These are phyloP conservation scores for Linepithema humile DNA, from an alignment of 1,140 invertebrate genomes.

Conservation along the genomic window DNA sequence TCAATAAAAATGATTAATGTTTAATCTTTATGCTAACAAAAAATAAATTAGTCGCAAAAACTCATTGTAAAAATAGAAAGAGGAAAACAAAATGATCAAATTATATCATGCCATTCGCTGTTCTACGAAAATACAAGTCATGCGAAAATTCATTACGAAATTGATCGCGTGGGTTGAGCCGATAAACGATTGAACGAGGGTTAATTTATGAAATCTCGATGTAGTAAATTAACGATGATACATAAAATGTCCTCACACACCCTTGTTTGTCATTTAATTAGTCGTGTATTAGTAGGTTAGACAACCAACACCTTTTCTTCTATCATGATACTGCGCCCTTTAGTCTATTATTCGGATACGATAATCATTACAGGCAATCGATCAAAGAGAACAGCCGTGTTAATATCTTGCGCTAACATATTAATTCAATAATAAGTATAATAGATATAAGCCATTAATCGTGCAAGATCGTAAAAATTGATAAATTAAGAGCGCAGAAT, in stretches of 20 bases:
- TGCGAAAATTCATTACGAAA: constrained; percentile 8
- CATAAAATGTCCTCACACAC: neutral
- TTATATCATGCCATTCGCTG: neutral
- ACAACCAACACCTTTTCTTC: neutral
- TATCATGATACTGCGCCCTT: neutral
- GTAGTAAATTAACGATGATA: constrained; percentile 3
- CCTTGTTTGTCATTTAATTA: constrained; percentile 63
- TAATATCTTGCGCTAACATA: neutral
- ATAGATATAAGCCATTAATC: neutral
- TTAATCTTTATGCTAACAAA: neutral
- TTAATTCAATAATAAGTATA: neutral
- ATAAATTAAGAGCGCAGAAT: neutral
- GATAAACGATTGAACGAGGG: neutral
- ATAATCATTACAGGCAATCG: constrained; percentile 17
- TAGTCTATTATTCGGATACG: constrained; percentile 17
- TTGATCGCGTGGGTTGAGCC: neutral
- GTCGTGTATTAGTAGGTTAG: constrained; percentile 40
- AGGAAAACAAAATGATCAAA: neutral
- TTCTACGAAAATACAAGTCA: neutral
- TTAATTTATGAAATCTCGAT: constrained; percentile 53
- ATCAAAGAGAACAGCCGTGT: neutral
- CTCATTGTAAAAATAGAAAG: neutral
- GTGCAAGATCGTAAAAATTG: neutral
- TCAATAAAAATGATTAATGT: neutral
- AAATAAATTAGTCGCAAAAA: neutral